Percentiles rank a stretch among this genome's conserved stretches.
phyloP scores from a whole-genome alignment of 2,888 invertebrate genomes.

The Lasioglossum lativentre region DNA sequence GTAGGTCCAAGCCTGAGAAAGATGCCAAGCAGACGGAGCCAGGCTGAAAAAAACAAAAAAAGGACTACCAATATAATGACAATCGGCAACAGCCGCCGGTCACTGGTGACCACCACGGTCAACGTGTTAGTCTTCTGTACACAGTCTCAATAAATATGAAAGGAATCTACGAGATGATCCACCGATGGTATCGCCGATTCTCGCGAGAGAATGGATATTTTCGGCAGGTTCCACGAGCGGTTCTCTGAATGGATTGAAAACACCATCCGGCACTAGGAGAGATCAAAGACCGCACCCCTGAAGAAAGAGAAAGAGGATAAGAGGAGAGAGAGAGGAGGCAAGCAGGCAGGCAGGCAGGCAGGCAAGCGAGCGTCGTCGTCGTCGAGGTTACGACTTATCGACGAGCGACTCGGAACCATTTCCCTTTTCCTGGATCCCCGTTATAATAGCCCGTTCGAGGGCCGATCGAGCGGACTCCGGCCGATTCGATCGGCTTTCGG shows the following conservation, averaged over 20 bases:
- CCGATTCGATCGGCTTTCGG: conserved; percentile 29
- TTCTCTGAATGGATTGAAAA: neutral
- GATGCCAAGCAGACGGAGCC: too few relatives aligned
- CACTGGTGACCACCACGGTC: neutral
- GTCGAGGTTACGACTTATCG: conserved; percentile 11
- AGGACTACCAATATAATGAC: too few relatives aligned
- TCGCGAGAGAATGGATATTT: neutral
- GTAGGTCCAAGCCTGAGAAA: too few relatives aligned
- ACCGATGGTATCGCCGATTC: neutral
- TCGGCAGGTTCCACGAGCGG: neutral
- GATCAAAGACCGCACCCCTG: neutral
- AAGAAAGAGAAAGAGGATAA: neutral
- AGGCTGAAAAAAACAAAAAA: too few relatives aligned
- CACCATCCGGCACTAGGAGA: neutral
- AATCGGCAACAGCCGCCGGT: too few relatives aligned
- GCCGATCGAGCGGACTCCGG: conserved; percentile 11
- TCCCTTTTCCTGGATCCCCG: conserved; percentile 9
- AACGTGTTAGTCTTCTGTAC: too few relatives aligned
- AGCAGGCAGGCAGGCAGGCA: neutral
- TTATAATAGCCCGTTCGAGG: conserved; percentile 18
- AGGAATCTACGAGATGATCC: neutral
- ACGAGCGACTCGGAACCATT: conserved; percentile 4
- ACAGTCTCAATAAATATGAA: neutral
- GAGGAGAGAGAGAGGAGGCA: neutral
- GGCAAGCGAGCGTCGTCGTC: neutral